Percentiles rank a stretch among this genome's conserved stretches.
phyloP scores from a whole-genome alignment of 2,888 invertebrate species.

The Isotomurus palustris region DNA sequence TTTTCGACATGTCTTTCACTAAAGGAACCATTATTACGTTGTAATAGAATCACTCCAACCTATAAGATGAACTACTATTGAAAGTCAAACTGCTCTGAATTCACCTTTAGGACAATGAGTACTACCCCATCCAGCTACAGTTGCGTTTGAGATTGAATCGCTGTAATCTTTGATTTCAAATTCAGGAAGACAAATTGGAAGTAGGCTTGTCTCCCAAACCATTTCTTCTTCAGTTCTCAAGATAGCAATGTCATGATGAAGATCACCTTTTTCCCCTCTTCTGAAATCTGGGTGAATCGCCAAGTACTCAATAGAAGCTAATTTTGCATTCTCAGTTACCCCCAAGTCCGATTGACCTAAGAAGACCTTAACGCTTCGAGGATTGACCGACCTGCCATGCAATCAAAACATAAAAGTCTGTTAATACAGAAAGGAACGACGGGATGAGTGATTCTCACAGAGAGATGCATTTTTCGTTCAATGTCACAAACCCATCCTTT shows the following conservation, averaged over 20 bases:
- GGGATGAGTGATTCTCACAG: not conserved
- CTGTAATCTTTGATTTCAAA: not conserved
- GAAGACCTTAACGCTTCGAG: conserved; percentile 18
- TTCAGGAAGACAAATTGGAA: conserved; percentile 36
- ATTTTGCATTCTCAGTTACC: conserved; percentile 2
- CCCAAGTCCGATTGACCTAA: conserved; percentile 24
- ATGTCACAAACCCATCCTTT: conserved; percentile 12
- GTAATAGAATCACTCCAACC: not conserved
- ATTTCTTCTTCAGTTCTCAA: conserved; percentile 24
- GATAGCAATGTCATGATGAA: conserved; percentile 37
- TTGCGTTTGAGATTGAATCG: conserved; percentile 7
- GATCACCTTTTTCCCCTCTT: conserved; percentile 3
- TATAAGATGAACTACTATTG: too few species aligned
- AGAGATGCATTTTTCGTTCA: not conserved
- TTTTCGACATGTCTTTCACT: conserved; percentile 25
- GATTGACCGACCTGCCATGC: conserved; percentile 7
- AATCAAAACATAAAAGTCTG: not conserved
- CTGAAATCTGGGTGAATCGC: conserved; percentile 29
- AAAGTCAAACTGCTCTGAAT: too few species aligned
- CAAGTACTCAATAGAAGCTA: conserved; percentile 22
- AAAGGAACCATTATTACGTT: not conserved
- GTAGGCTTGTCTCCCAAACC: conserved; percentile 19
- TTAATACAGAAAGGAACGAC: not conserved
- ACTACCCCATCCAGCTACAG: conserved; percentile 38
- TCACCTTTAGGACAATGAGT: conserved; percentile 6